A percentile compares a stretch with the other conserved stretches of the same genome.
phyloP scores from a whole-genome alignment of 2,888 invertebrate genomes.

The Leptinotarsa rubiginosa region DNA sequence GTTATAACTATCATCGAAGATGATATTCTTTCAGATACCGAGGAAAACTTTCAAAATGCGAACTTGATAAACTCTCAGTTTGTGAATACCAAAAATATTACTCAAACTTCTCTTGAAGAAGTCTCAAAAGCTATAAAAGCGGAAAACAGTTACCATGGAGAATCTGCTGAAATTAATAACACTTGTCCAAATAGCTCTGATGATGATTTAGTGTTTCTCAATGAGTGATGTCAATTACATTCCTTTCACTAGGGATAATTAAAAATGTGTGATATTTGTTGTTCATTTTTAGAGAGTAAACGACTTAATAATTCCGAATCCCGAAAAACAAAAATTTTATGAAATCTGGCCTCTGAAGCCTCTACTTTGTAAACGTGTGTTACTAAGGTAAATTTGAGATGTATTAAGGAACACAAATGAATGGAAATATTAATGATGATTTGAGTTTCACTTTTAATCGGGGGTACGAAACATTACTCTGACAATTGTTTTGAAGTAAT shows the following conservation, averaged over 20 bases:
- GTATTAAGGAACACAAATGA: no score
- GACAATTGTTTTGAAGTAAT: no score
- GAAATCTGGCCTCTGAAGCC: no score
- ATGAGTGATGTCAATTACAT: background rate
- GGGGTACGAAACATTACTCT: no score
- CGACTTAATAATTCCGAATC: no score
- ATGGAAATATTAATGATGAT: background rate
- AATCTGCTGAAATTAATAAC: background rate
- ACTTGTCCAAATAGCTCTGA: background rate
- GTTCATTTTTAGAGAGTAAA: no score
- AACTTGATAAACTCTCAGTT: background rate
- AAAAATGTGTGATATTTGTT: no score
- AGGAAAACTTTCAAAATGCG: background rate
- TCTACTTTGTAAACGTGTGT: no score
- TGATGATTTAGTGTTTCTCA: conserved; percentile 7
- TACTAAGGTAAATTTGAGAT: no score
- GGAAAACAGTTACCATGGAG: background rate
- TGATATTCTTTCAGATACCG: background rate
- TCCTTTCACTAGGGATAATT: background rate
- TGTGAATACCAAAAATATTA: background rate
- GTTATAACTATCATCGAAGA: background rate
- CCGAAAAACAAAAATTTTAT: no score
- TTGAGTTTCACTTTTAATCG: background rate
- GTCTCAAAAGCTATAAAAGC: background rate
- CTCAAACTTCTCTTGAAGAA: background rate